Base-by-base conservation (phyloP, 2,113 vertebrate species). In the Mormoops blainvillei region DNA sequence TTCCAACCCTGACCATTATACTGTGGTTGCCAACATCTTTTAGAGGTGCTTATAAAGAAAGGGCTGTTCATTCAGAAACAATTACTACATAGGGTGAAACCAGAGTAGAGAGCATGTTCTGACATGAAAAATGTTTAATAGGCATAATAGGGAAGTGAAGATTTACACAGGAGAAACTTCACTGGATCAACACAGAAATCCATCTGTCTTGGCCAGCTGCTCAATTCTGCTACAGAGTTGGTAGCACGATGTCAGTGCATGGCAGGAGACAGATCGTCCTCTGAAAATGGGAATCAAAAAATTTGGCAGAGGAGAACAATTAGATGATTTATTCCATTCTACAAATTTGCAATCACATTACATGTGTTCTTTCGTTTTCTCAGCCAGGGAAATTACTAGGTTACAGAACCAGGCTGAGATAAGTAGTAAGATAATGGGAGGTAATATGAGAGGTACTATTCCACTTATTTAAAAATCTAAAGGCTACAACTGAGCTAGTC, bases 381-480 rank as follows among this genome's bases (percentile, higher is more conserved):
- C 58, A 43, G 22, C 70, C 61, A 83, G 45, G 95, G 67, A 85
- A 91, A 95, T 36, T 67, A 91, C 19, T 20, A n/a, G 63, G n/a
- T 80, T 20, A 43, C 45, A 87, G 26, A 81, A 74, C 43, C 43
- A 95, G 56, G 63, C 52, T 65, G 92, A 87, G 85, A 63, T 84
- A 91, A 85, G n/a, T 78, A 94, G 76, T 83, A 87, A 97, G 91
- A 93, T 77, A 92, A 94, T 43, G 88, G 31, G 89, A 92, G 9
- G 63, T 89, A 89, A 93, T 58, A 82, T 12, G 28, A 96, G 93
- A 83, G 38, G 19, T 45, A 83, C 38, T 24, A 83, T 52, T 94
- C 71, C 78, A 81, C 0, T 95, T 74, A 50, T 81, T 97, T 88
- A 94, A 94, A 97, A 97, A 97, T 87, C 24, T 43, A 54, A 97